Percentiles rank a stretch among this genome's conserved stretches.
Evolutionary conservation across 2,797 vertebrate species (phyloP).

Genomic region (Sebastes hopkinsi): DNA sequence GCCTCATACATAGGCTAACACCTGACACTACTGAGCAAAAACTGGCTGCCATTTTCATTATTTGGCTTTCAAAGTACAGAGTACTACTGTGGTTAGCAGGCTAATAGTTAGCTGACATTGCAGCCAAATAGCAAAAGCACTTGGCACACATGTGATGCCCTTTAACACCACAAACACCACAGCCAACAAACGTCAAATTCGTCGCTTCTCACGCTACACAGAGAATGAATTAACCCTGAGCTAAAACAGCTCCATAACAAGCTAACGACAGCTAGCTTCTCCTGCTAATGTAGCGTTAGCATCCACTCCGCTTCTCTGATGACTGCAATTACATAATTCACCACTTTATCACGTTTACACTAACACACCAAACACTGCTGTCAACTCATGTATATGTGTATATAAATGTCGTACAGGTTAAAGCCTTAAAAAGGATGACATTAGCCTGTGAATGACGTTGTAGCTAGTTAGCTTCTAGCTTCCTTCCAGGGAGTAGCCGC

Average conservation of each 20-base stretch:
- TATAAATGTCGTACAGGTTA: background rate
- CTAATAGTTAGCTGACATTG: slow-evolving; percentile 50
- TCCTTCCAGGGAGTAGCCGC: slow-evolving; percentile 58
- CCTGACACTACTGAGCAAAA: background rate
- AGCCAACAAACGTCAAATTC: background rate
- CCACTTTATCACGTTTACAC: background rate
- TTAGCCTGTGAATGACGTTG: slow-evolving; percentile 28
- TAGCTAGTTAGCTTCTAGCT: slow-evolving; percentile 28
- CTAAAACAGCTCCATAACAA: slow-evolving; percentile 33
- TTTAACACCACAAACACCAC: background rate
- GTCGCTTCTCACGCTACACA: background rate
- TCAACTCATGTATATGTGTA: background rate
- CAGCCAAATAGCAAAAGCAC: background rate
- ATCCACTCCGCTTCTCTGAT: background rate
- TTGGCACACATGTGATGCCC: background rate
- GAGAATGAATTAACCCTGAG: slow-evolving; percentile 60
- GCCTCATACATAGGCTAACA: background rate
- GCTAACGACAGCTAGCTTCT: slow-evolving; percentile 51
- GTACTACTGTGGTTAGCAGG: slow-evolving; percentile 52
- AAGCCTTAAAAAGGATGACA: background rate
- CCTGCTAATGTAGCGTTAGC: slow-evolving; percentile 63
- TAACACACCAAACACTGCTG: background rate
- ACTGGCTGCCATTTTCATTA: slow-evolving; percentile 56
- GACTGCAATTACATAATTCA: background rate
- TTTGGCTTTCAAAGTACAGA: slow-evolving; percentile 24